Percentiles rank a stretch among this genome's conserved stretches.
phyloP scores from a whole-genome alignment of 2,113 vertebrate species.

The Aegithalos caudatus region DNA sequence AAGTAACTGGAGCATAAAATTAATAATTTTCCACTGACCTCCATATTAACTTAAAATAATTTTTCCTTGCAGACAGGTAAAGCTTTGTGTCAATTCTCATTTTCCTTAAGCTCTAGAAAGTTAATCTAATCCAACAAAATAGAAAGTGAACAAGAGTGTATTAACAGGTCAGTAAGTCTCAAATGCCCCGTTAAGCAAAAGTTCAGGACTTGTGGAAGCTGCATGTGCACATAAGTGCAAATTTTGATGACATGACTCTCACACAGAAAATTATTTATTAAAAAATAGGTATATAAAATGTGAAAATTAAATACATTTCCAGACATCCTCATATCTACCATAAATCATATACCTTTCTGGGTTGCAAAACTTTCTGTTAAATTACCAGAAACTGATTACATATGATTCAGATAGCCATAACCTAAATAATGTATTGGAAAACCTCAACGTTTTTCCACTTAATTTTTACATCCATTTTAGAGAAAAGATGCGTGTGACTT shows the following conservation, averaged over 20 bases:
- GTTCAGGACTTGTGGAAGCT: not conserved
- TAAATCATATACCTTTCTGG: not conserved
- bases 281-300: not conserved
- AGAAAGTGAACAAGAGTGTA: not conserved
- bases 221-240: not conserved
- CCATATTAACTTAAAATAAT: conserved; percentile 3
- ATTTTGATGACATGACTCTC: not conserved
- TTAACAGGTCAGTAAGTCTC: not conserved
- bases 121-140: not conserved
- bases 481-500: fast-evolving
- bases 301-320: not conserved
- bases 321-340: not conserved
- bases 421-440: not conserved
- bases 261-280: not conserved
- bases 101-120: not conserved
- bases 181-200: not conserved
- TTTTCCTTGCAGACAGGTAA: conserved; percentile 36
- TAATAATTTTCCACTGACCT: conserved; percentile 52
- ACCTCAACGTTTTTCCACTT: not conserved
- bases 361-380: not conserved
- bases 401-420: not conserved
- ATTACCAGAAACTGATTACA: not conserved
- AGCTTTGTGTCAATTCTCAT: conserved; percentile 18
- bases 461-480: not conserved
- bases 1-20: conserved; percentile 59